Base-by-base conservation (phyloP, 92 coral and sea anemone genomes). In the Palythoa grandiflora region DNA sequence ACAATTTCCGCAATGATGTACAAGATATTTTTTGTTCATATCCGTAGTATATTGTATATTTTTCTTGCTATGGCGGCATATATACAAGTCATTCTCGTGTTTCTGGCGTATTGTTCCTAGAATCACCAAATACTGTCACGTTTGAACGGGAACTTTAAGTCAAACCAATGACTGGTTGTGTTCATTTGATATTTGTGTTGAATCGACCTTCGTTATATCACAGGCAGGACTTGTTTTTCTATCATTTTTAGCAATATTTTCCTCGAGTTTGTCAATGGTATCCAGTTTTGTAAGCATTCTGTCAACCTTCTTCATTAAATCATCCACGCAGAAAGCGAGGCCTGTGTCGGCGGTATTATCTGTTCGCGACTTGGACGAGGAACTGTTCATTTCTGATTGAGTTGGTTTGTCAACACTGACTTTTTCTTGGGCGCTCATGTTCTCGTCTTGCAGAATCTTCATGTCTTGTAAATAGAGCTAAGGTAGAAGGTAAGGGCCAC, bases 251-350 rank as follows among this genome's bases (percentile, higher is more conserved):
- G 76, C 53, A 66, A 81, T 81, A 50, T 66, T 81, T 38, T 81
- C 86, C 59, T 81, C 86, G 9, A 81, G 53, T 65, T 81, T 81
- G 47, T 81, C 86, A 47, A 81, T 81, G 75, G 86, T 68, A 12
- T 81, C 86, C 3, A 81, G 73, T 40, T 81, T 81, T 44, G 86
- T 81, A 47, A 81, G 48, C 86, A 81, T 81, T 68, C 86, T 81
- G 48, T 81, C 86, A 8, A 81, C 86, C 63, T 81, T 81, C 66
- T 81, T 81, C 86, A 81, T 81, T 52, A 81, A 68, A 51, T 81
- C 86, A 68, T 71, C 71, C 86, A 81, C 86, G 86, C 86, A 81
- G 86, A 81, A 81, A 81, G 86, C 86, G 17, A 81, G 75, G 21
- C 66, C 66, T 12, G 66, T 44, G 73, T 81, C 84, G 28, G 84